These are phyloP conservation scores for Daubentonia madagascariensis DNA, from an alignment of 2,113 vertebrate species.

Conservation along the genomic window DNA sequence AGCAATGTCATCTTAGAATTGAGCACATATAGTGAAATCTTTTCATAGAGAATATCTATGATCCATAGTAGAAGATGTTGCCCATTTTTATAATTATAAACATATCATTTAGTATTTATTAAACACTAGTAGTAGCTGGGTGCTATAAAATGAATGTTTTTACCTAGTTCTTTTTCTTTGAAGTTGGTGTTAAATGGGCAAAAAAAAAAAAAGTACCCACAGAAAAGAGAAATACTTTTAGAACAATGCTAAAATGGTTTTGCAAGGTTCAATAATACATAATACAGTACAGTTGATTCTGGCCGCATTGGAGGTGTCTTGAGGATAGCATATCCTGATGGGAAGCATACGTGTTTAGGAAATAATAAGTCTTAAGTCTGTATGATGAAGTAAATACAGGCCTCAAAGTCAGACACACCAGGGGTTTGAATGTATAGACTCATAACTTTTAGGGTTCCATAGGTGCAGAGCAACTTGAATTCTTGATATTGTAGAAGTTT, in stretches of 20 bases:
- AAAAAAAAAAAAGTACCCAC: neutral
- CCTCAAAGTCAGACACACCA: neutral
- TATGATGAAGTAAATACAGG: neutral
- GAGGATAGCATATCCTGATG: neutral
- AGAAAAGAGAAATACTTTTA: neutral
- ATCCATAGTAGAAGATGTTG: neutral
- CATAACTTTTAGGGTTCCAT: neutral
- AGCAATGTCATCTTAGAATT: constrained; percentile 38
- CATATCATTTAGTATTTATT: constrained; percentile 31
- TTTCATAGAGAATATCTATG: neutral
- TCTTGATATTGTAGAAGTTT: constrained; percentile 39
- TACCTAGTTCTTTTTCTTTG: neutral
- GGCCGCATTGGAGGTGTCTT: neutral
- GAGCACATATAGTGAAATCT: constrained; percentile 21
- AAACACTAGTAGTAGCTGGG: neutral
- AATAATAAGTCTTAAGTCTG: constrained; percentile 40
- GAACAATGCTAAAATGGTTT: neutral
- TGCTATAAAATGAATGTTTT: neutral
- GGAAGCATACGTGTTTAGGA: neutral
- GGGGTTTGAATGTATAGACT: neutral
- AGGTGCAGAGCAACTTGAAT: neutral
- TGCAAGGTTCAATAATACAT: constrained; percentile 3
- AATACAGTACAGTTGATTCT: neutral
- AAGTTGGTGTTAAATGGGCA: neutral
- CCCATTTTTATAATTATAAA: neutral